Evolutionary conservation across 2,113 vertebrate species (phyloP).

Genomic region (Thunnus thynnus): DNA sequence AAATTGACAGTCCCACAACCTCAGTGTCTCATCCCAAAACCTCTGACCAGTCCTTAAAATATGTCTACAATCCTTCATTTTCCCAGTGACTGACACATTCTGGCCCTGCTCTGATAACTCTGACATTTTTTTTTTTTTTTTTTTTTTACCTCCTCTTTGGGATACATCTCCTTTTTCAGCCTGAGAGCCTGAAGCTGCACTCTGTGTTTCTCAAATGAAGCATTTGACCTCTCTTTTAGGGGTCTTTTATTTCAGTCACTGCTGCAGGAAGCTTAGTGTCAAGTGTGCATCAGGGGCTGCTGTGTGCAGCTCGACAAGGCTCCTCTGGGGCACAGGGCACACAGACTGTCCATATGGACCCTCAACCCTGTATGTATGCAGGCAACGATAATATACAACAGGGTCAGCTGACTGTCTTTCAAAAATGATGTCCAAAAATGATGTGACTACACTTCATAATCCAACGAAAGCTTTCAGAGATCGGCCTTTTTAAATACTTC

Average conservation of each 20-base stretch:
- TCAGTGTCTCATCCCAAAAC: constrained; percentile 36
- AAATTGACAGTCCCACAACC: not conserved
- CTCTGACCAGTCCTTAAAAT: constrained; percentile 35
- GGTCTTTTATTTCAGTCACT: constrained; percentile 63
- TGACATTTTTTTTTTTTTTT: constrained; percentile 11
- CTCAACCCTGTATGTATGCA: not conserved
- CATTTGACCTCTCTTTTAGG: constrained; percentile 71
- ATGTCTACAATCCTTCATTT: not conserved
- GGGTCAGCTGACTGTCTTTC: constrained; percentile 11
- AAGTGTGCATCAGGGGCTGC: constrained; percentile 38
- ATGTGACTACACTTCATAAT: not conserved
- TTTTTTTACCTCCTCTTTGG: not conserved
- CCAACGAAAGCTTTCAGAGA: not conserved
- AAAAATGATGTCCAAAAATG: not conserved
- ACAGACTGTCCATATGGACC: constrained; percentile 14
- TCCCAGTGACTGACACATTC: constrained; percentile 44
- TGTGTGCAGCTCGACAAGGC: constrained; percentile 4
- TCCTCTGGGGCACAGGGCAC: constrained; percentile 37
- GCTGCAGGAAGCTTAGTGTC: constrained; percentile 53
- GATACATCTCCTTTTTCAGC: constrained; percentile 24
- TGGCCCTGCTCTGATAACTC: constrained; percentile 63
- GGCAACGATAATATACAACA: constrained; percentile 5
- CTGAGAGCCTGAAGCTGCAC: constrained; percentile 44
- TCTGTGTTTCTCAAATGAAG: constrained; percentile 76
- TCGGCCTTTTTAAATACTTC: not conserved